Base-by-base conservation (phyloP, 2,113 vertebrate species). In the Microtus oregoni region DNA sequence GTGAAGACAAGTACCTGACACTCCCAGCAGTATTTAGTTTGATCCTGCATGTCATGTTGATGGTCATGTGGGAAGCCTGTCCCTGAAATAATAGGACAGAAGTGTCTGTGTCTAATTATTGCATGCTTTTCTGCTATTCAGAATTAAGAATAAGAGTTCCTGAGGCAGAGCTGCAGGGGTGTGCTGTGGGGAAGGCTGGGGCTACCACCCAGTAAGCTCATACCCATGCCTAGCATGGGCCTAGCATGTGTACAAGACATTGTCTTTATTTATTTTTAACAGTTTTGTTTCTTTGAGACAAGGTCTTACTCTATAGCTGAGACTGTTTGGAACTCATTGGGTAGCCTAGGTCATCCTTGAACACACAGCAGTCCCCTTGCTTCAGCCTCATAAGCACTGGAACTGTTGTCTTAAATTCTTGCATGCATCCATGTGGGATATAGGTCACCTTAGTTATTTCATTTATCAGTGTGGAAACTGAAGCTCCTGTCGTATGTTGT, bases 391-490 rank as follows among this genome's bases (percentile, higher is more conserved):
- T n/a, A 8, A 41, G n/a, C 0, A 0, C 20, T 75, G 13, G n/a
- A 55, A 75, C 4, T 52, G 20, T 13, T 41, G 24, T 89, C 26
- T 89, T 89, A 73, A 87, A 55, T 32, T 32, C 44, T n/a, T 52
- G 19, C 30, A 70, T n/a, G 17, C 32, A 32, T 32, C 76, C 41
- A 22, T 72, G 22, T 13, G 52, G 77, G 78, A 28, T 24, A 4
- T 0, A 17, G 72, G 4, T 44, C 20, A 13, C 65, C 22, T 0
- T 32, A 28, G 20, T 44, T 1, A 2, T 0, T 81, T 6, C 47
- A 4, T 10, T n/a, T 28, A 10, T 82, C n/a, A 63, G 6, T 41
- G 6, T 65, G 90, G 50, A 28, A 26, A 12, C 61, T 0, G 41
- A 32, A 55, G 32, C 20, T 15, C 5, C 4, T 81, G 47, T 10